phyloP scores from a whole-genome alignment of 2,113 vertebrate genomes.

The Sylvilagus bachmani region DNA sequence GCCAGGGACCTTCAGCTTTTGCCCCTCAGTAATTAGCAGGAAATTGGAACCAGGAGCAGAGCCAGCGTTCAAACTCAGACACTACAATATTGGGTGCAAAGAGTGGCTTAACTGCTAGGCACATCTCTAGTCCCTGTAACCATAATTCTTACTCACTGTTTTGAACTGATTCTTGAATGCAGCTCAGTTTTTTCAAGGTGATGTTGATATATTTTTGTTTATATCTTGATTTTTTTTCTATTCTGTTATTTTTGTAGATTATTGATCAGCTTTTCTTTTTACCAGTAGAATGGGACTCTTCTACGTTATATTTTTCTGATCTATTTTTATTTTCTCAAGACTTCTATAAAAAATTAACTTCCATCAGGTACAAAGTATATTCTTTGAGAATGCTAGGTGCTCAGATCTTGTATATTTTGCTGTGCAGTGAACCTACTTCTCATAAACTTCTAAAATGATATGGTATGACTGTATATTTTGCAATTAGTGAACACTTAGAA shows the following conservation, averaged over 20 bases:
- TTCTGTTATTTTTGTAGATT: constrained; percentile 25
- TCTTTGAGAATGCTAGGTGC: background rate
- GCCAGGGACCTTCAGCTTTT: no score
- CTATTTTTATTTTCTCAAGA: constrained; percentile 52
- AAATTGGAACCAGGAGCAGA: no score
- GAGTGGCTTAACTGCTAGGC: no score
- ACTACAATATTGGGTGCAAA: no score
- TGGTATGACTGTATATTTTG: background rate
- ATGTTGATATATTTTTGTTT: background rate
- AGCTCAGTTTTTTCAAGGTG: background rate
- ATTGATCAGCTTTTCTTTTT: constrained; percentile 36
- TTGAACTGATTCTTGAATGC: background rate
- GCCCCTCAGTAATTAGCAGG: no score
- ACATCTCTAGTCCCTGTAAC: no score
- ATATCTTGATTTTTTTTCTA: background rate
- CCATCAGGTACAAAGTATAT: background rate
- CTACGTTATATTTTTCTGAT: background rate
- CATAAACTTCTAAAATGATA: background rate
- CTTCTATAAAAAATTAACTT: background rate
- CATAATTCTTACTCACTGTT: constrained; percentile 34
- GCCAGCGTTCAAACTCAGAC: no score
- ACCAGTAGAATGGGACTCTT: background rate
- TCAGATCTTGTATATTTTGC: constrained; percentile 16
- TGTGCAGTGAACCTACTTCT: background rate
- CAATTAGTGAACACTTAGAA: background rate